Base-by-base conservation (phyloP, 2,113 vertebrate species). In the Gallinago undulata region DNA sequence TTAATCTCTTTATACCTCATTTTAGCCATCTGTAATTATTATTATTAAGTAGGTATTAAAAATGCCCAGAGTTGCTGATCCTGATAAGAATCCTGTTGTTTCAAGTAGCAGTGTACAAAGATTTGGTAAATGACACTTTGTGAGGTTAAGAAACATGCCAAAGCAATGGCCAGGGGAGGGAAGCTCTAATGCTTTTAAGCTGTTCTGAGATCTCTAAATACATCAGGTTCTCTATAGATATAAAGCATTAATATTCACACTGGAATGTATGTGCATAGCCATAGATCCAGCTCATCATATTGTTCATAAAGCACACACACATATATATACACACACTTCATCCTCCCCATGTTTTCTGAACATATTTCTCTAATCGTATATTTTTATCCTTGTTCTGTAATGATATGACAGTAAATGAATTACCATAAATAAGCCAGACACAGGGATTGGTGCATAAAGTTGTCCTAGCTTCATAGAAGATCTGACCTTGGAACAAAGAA, bases 401-500 rank as follows among this genome's bases (percentile, higher is more conserved):
- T 93, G 59, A 93, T 91, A 82, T 50, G 64, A 84, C 57, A 77
- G 87, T 89, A 96, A 94, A 92, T 91, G 48, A 91, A 97, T 97
- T 97, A 97, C 63, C 76, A 76, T 92, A 97, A 96, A 97, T 93
- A 94, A 97, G 95, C 75, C 35, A 81, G 72, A 82, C 92, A 60
- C 43, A 68, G 10, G 95, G 70, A 96, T 87, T 84, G 79, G 48
- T 91, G 60, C 89, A 84, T 96, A 80, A 96, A 96, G 77, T 96
- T 95, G 73, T 98, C 85, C 63, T 78, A 90, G 50, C 78, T 97
- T 91, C 70, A 83, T 95, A 95, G 51, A 28, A 89, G 75, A 91
- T 96, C 91, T 97, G 95, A 98, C 97, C 98, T 97, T 98, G 96
- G 88, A 87, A 97, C 68, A 80, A 86, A 94, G 84, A 85, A 94